Conservation (phyloP, 37 sponge, comb jelly and placozoan genomes). For the Cliona cf. orientalis region DNA sequence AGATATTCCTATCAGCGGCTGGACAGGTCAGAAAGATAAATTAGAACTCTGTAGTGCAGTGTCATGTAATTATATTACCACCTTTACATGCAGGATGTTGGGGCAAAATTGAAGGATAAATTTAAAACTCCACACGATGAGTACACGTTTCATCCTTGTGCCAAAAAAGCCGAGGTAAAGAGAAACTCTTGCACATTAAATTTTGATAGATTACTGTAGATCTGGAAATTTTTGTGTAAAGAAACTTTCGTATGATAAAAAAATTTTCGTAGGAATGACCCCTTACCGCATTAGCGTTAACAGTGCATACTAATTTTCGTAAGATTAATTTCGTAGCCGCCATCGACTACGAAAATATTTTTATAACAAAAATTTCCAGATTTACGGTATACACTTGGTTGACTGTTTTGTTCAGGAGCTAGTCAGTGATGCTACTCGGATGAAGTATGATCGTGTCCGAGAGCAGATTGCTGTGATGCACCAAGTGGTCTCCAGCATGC, state of each 20-base stretch:
- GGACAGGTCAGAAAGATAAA: constrained; percentile 53
- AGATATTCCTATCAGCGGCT: constrained; percentile 75
- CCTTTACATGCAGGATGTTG: constrained; percentile 55
- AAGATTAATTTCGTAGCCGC: background rate
- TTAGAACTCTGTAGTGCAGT: background rate
- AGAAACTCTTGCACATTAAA: background rate
- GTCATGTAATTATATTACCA: background rate
- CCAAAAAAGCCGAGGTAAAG: constrained; percentile 38
- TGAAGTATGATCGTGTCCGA: constrained; percentile 44
- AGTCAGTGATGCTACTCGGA: constrained; percentile 46
- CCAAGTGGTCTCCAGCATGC: constrained; percentile 30
- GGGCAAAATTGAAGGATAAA: constrained; percentile 71
- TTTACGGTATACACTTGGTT: too few species aligned
- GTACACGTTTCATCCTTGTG: constrained; percentile 51
- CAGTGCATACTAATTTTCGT: too few species aligned
- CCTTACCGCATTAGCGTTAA: background rate
- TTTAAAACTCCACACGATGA: constrained; percentile 74
- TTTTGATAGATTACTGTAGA: too few species aligned
- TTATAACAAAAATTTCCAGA: too few species aligned
- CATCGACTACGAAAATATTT: too few species aligned
- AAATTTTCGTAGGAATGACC: background rate
- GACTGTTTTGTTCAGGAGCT: constrained; percentile 41
- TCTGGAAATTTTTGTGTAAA: too few species aligned
- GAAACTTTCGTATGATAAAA: too few species aligned
- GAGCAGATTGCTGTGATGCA: constrained; percentile 69